These are phyloP conservation scores for Hetaerina americana DNA, from an alignment of 1,140 invertebrate genomes.

Conservation along the genomic window DNA sequence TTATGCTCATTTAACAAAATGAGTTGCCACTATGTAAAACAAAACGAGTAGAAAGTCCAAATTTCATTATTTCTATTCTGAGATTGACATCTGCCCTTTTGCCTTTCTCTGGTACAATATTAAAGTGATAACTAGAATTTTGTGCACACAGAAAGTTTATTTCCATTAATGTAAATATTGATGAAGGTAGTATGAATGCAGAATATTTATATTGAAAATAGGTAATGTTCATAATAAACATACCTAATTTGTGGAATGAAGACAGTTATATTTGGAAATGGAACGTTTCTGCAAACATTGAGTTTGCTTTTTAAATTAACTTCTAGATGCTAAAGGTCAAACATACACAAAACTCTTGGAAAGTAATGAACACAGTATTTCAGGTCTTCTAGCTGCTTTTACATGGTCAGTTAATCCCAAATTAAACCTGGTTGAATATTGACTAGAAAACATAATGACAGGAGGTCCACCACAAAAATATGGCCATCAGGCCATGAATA, in stretches of 20 bases:
- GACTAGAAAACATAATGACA: background rate
- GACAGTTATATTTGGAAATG: background rate
- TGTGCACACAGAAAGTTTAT: background rate
- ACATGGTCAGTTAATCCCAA: background rate
- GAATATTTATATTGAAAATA: background rate
- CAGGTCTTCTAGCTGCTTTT: background rate
- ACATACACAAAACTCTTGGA: background rate
- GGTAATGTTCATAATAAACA: background rate
- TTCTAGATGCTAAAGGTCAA: background rate
- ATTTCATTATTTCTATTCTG: too few relatives aligned
- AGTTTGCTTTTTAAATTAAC: background rate
- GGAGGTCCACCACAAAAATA: background rate
- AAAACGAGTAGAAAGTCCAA: too few relatives aligned
- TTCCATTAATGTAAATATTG: background rate
- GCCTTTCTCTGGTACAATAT: background rate
- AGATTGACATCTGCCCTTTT: background rate
- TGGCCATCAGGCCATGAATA: background rate
- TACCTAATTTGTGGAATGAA: background rate
- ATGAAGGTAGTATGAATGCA: background rate
- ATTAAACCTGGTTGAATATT: background rate
- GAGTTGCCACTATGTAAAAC: too few relatives aligned
- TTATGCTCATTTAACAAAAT: too few relatives aligned
- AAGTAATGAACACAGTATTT: background rate
- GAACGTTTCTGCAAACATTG: background rate
- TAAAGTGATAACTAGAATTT: background rate